Evolutionary conservation across 2,888 invertebrate genomes (phyloP).

Genomic region (Drosophila paracracens): DNA sequence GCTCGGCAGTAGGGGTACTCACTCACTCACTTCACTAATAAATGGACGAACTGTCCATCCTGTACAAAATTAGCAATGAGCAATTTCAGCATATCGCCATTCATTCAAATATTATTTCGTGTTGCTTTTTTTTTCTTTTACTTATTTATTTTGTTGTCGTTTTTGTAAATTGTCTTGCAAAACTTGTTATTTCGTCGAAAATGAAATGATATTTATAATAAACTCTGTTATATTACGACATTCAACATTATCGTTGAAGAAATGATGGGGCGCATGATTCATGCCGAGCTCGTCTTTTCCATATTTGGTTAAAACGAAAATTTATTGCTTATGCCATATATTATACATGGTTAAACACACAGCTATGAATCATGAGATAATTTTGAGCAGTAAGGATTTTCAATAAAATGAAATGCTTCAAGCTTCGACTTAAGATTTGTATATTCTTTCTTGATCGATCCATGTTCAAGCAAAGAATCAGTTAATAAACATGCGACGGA

Average conservation of each 20-base stretch:
- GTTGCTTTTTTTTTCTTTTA: not conserved
- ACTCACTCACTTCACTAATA: not conserved
- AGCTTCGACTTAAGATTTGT: slow-evolving; percentile 4
- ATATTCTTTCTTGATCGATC: not conserved
- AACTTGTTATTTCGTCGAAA: slow-evolving; percentile 19
- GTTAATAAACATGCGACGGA: not conserved
- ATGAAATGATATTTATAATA: slow-evolving; percentile 1
- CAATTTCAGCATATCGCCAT: not conserved
- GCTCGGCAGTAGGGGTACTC: not conserved
- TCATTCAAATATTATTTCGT: not conserved
- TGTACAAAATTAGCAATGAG: not conserved
- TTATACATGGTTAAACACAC: slow-evolving; percentile 13
- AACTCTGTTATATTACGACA: slow-evolving; percentile 27
- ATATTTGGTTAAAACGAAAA: slow-evolving; percentile 45
- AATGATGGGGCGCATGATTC: slow-evolving; percentile 47
- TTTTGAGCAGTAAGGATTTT: slow-evolving; percentile 31
- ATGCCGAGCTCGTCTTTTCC: slow-evolving; percentile 41
- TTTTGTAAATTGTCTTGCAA: not conserved
- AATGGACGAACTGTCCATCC: not conserved
- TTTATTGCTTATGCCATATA: slow-evolving; percentile 11
- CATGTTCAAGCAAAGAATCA: not conserved
- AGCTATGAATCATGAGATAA: slow-evolving; percentile 38
- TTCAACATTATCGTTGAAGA: slow-evolving; percentile 32
- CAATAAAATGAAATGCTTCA: slow-evolving; percentile 11
- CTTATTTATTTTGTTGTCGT: not conserved